Percentiles rank a stretch among this genome's conserved stretches.
Evolutionary conservation across 1,140 invertebrate genomes (phyloP).

Genomic region (Bombus polaris): DNA sequence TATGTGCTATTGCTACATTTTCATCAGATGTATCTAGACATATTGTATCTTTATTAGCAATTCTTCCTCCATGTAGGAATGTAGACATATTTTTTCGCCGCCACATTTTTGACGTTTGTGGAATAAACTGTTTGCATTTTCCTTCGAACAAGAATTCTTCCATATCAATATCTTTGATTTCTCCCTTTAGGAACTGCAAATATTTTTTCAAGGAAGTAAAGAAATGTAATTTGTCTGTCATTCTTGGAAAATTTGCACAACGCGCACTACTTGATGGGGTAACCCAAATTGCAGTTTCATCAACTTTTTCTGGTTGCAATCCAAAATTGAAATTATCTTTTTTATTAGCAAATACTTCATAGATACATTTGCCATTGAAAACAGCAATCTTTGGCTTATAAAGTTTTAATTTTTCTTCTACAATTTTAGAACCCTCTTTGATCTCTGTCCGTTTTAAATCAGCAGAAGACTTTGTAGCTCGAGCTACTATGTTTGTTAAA

Average conservation of each 20-base stretch:
- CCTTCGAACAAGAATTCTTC: constrained; percentile 76
- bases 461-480: constrained; percentile 78
- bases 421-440: constrained; percentile 72
- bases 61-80: constrained; percentile 74
- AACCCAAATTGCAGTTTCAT: constrained; percentile 78
- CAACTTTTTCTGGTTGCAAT: constrained; percentile 73
- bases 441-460: constrained; percentile 78
- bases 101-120: constrained; percentile 79
- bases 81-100: constrained; percentile 74
- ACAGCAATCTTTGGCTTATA: constrained; percentile 79
- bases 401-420: constrained; percentile 74
- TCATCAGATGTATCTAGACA: constrained; percentile 73
- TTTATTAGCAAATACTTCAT: constrained; percentile 75
- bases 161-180: constrained; percentile 68
- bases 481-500: constrained; percentile 78
- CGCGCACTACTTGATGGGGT: constrained; percentile 80
- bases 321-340: constrained; percentile 76
- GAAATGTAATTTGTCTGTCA: constrained; percentile 81
- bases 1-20: constrained; percentile 64
- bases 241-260: constrained; percentile 79
- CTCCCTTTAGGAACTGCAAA: constrained; percentile 74
- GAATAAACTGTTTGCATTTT: constrained; percentile 72
- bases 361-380: constrained; percentile 82
- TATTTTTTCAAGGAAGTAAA: constrained; percentile 78
- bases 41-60: constrained; percentile 76